Conservation (phyloP, 2,888 invertebrate species). For the Hipparchia sbordonii region DNA sequence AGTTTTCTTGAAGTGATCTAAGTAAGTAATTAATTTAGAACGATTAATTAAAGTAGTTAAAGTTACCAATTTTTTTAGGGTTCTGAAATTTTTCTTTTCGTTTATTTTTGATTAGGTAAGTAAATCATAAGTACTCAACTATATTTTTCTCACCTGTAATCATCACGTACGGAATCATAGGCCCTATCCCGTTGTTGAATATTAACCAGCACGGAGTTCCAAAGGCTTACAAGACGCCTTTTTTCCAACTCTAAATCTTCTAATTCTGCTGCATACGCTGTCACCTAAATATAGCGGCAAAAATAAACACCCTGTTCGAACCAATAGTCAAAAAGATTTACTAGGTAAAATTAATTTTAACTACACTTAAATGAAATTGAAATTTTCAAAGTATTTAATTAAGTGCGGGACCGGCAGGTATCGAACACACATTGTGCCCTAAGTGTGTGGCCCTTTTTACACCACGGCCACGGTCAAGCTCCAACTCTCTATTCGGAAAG, state of each 20-base stretch:
- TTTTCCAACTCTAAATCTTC: conserved; percentile 88
- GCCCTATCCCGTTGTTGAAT: conserved; percentile 87
- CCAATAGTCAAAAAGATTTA: not conserved
- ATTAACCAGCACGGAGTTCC: conserved; percentile 89
- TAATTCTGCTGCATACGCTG: conserved; percentile 88
- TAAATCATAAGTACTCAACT: no score
- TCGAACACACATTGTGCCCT: no score
- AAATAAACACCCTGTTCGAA: not conserved
- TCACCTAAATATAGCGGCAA: conserved; percentile 66
- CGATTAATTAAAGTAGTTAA: no score
- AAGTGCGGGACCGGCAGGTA: no score
- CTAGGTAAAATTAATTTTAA: not conserved
- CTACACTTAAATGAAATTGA: no score
- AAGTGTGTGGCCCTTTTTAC: no score
- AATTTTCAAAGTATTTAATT: no score
- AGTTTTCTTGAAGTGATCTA: conserved; percentile 83
- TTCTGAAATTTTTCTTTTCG: no score
- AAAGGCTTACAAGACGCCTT: conserved; percentile 86
- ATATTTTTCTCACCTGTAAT: conserved; percentile 64
- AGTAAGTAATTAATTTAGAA: not conserved
- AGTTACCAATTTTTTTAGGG: no score
- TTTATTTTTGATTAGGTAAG: no score
- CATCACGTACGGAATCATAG: conserved; percentile 83
- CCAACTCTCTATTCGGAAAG: no score
- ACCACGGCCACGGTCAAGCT: no score